phyloP scores from a whole-genome alignment of 2,888 invertebrate species.

The Agriopis marginaria region DNA sequence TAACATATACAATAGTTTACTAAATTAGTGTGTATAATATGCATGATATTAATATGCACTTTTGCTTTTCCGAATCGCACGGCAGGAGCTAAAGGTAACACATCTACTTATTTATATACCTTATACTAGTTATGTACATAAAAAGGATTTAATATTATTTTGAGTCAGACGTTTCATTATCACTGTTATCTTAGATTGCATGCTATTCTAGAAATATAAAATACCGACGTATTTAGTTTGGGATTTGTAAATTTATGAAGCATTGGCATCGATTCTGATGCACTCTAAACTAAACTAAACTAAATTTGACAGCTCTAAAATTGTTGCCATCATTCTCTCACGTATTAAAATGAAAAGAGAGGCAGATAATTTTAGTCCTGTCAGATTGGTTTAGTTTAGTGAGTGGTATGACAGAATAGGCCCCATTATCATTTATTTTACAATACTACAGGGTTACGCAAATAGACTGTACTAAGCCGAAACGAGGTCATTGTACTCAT shows the following conservation, averaged over 20 bases:
- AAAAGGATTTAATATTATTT: conserved; percentile 9
- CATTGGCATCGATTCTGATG: no score
- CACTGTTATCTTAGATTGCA: conserved; percentile 33
- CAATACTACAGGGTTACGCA: not conserved
- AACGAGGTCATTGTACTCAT: no score
- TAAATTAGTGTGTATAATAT: conserved; percentile 23
- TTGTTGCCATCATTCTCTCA: no score
- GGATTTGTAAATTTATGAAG: not conserved
- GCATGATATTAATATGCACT: conserved; percentile 63
- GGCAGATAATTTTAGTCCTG: no score
- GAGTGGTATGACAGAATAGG: no score
- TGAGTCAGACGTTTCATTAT: conserved; percentile 24
- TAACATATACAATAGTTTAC: conserved; percentile 1
- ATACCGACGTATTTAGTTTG: not conserved
- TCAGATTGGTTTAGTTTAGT: no score
- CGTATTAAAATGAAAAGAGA: no score
- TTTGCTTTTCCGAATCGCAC: conserved; percentile 72
- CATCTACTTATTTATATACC: conserved; percentile 24
- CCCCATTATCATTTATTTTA: not conserved
- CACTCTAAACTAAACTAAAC: no score
- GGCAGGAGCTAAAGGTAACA: conserved; percentile 82
- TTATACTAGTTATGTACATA: conserved; percentile 35
- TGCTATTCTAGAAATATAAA: conserved; percentile 20
- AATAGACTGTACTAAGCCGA: no score
- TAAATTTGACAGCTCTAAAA: no score